Base-by-base conservation (phyloP, 2,888 invertebrate species). In the Mimas tiliae region DNA sequence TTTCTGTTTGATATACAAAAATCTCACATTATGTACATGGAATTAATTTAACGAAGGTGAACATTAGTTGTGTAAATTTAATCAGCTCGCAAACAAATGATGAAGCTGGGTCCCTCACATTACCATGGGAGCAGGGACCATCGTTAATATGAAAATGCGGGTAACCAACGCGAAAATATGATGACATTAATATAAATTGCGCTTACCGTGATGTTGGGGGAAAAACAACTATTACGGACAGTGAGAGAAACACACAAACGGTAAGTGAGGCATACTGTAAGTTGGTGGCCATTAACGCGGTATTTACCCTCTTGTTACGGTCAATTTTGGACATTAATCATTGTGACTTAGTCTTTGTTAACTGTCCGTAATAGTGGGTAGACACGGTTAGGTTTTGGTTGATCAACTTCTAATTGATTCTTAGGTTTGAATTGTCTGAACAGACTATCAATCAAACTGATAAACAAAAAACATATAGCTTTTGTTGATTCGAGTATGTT, bases 181-280 rank as follows among this genome's bases (percentile, higher is more conserved):
- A 89, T 81, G 86, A 81, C 86, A 89, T 90, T 91, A 90, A 92
- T 90, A 90, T 89, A 90, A 90, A 91, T 90, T 90, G 88, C 87
- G 89, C 90, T 89, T 88, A 87, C 87, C 80, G 74, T 72, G 72
- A 73, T 76, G 82, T 74, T 75, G 75, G 78, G 74, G 82, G 85
- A 84, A 89, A 89, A 90, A 87, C 86, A 86, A 87, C 88, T 88
- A 86, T 80, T 81, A 81, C 72, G 68, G 68, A 68, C 65, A 72
- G 70, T 73, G 48, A 64, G 62, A 67, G 66, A 68, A 27, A 74
- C 75, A 76, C 76, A 76, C 73, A 72, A 70, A 73, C 70, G 69
- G 71, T 68, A 72, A 74, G 67, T 67, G 64, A 52, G 67, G 73
- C 72, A 70, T 77, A 78, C 78, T 77, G 74, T 65, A 72, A 64